phyloP scores from a whole-genome alignment of 1,140 invertebrate species.

The Cydia pomonella region DNA sequence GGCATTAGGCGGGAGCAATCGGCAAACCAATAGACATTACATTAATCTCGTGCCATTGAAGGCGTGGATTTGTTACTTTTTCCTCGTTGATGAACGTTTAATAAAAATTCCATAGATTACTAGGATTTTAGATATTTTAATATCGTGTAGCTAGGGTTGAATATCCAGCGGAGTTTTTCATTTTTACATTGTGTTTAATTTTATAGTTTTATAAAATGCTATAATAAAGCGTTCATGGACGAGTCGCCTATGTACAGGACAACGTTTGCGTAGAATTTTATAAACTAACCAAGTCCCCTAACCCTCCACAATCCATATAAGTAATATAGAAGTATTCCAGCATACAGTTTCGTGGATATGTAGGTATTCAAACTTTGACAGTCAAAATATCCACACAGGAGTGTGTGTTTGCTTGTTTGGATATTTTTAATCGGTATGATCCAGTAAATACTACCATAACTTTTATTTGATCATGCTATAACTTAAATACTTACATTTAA shows the following conservation, averaged over 20 bases:
- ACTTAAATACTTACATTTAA: no score
- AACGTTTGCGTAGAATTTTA: neutral
- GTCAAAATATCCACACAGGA: no score
- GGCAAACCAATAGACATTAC: constrained; percentile 55
- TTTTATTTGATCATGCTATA: no score
- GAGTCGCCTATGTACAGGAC: neutral
- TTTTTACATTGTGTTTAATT: neutral
- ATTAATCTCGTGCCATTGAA: constrained; percentile 59
- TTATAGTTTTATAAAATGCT: neutral
- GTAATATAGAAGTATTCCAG: no score
- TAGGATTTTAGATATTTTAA: neutral
- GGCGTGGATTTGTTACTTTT: constrained; percentile 42
- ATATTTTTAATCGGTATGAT: no score
- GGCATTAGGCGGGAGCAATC: constrained; percentile 47
- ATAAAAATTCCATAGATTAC: constrained; percentile 16
- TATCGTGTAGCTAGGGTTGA: neutral
- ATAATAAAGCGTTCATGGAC: neutral
- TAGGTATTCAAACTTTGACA: no score
- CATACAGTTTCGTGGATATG: no score
- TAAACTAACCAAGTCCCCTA: neutral
- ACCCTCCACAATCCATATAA: no score
- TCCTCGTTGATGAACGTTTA: constrained; percentile 6
- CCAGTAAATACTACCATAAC: no score
- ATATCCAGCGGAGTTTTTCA: neutral
- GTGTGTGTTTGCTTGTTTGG: no score